Percentiles rank a stretch among this genome's conserved stretches.
phyloP scores from a whole-genome alignment of 2,888 invertebrate species.

The Caenorhabditis doughertyi region DNA sequence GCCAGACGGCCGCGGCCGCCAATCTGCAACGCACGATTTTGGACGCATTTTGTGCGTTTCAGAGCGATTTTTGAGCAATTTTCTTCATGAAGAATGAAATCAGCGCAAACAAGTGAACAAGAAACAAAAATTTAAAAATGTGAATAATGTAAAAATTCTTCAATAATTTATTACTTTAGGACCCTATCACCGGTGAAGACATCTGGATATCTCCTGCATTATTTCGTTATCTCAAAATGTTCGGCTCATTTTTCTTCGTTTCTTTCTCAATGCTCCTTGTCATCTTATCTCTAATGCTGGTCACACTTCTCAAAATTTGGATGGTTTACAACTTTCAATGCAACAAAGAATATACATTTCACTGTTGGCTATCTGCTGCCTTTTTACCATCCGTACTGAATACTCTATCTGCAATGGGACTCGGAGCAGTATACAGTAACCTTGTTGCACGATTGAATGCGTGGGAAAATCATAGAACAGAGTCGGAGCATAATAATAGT shows the following conservation, averaged over 20 bases:
- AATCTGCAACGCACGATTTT: too few species aligned
- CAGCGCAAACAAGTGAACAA: too few species aligned
- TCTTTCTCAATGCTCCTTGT: slow-evolving; percentile 67
- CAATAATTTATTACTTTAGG: slow-evolving; percentile 77
- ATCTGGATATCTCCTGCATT: slow-evolving; percentile 83
- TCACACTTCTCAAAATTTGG: slow-evolving; percentile 74
- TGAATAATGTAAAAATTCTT: too few species aligned
- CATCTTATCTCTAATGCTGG: slow-evolving; percentile 67
- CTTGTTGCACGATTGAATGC: slow-evolving; percentile 83
- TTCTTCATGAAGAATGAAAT: too few species aligned
- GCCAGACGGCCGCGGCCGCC: too few species aligned
- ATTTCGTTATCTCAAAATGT: slow-evolving; percentile 62
- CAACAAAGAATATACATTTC: slow-evolving; percentile 57
- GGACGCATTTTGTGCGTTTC: too few species aligned
- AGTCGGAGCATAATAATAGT: slow-evolving; percentile 84
- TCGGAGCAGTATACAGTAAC: slow-evolving; percentile 83
- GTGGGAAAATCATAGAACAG: slow-evolving; percentile 84
- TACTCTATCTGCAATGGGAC: slow-evolving; percentile 84
- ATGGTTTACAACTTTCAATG: slow-evolving; percentile 66
- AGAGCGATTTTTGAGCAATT: too few species aligned
- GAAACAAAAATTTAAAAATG: too few species aligned
- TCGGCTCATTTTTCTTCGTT: slow-evolving; percentile 65
- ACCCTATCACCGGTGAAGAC: slow-evolving; percentile 83
- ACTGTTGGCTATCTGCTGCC: slow-evolving; percentile 81
- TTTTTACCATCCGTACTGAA: slow-evolving; percentile 84